phyloP scores from a whole-genome alignment of 2,797 vertebrate genomes.

The Tenualosa thibaudeaui region DNA sequence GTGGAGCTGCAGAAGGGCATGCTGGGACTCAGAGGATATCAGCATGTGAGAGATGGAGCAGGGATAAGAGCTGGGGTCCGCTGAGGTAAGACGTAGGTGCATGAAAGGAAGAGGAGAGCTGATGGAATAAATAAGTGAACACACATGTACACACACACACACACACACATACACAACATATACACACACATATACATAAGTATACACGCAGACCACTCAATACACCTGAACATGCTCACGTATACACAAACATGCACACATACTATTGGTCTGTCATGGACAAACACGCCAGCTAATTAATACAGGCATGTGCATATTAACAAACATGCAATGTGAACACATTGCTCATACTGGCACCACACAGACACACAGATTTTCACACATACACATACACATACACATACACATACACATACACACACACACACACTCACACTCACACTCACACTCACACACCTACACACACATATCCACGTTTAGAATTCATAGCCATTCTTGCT shows the following conservation, averaged over 20 bases:
- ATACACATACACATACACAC: background rate
- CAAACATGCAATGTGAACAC: background rate
- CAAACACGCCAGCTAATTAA: background rate
- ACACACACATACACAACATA: background rate
- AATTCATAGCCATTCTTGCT: background rate
- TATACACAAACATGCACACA: background rate
- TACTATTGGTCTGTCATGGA: background rate
- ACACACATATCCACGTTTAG: background rate
- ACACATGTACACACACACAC: background rate
- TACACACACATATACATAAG: background rate
- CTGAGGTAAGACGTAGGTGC: background rate
- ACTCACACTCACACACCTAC: background rate
- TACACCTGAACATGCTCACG: background rate
- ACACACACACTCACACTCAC: background rate
- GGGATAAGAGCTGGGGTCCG: background rate
- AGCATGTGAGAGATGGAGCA: background rate
- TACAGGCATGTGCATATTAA: background rate
- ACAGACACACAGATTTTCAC: too few relatives aligned
- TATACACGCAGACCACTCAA: background rate
- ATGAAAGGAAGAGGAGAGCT: background rate
- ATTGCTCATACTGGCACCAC: too few relatives aligned
- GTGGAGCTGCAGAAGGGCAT: background rate
- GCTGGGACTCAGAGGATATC: background rate
- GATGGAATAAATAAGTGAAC: background rate
- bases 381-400: background rate